Conservation (phyloP, 2,888 invertebrate genomes). For the Scelioninae gen. 1 region DNA sequence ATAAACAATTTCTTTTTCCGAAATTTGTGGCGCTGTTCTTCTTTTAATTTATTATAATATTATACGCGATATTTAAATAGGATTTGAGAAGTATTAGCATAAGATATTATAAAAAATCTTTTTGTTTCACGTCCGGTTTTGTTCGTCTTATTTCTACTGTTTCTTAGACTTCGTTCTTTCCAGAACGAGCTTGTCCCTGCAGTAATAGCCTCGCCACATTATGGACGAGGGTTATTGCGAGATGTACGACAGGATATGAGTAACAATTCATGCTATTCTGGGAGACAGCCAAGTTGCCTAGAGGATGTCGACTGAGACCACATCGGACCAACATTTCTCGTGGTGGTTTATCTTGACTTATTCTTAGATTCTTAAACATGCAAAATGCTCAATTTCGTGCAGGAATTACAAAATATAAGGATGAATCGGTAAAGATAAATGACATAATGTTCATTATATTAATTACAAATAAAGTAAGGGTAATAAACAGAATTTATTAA, state of each 20-base stretch:
- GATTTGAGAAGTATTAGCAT: neutral
- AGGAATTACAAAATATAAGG: neutral
- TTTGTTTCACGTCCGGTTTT: constrained; percentile 31
- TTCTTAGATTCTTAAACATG: constrained; percentile 50
- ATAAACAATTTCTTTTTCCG: too few relatives aligned
- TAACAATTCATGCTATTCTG: constrained; percentile 79
- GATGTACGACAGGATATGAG: constrained; percentile 68
- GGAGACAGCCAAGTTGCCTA: constrained; percentile 76
- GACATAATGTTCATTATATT: too few relatives aligned
- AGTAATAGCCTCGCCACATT: constrained; percentile 78
- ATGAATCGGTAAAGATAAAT: too few relatives aligned
- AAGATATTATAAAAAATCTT: constrained; percentile 28
- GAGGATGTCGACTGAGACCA: constrained; percentile 63
- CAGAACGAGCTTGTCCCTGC: constrained; percentile 74
- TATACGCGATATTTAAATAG: too few relatives aligned
- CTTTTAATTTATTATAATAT: too few relatives aligned
- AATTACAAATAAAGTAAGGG: too few relatives aligned
- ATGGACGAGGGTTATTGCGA: constrained; percentile 79
- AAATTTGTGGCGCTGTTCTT: too few relatives aligned
- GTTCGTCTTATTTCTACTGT: constrained; percentile 23
- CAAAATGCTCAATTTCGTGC: constrained; percentile 28
- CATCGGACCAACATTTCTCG: constrained; percentile 37
- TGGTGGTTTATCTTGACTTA: constrained; percentile 59
- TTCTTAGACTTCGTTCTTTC: constrained; percentile 18
- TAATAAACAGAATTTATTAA: too few relatives aligned